Percentiles rank a stretch among this genome's conserved stretches.
Evolutionary conservation across 2,113 vertebrate species (phyloP).

Genomic region (Hippocampus barbouri): DNA sequence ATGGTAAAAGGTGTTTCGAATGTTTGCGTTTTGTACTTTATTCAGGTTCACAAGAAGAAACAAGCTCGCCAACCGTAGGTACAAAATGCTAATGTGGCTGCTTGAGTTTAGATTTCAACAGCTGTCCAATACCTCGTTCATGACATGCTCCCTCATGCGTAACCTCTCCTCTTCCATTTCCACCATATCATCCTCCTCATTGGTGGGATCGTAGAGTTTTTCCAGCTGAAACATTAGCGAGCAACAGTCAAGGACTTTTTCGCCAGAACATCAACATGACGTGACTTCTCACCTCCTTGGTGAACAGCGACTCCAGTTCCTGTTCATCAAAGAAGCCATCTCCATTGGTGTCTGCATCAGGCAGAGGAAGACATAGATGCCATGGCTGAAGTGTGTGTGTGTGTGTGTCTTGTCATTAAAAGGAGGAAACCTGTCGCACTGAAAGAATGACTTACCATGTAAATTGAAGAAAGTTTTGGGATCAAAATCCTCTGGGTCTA

Average conservation of each 20-base stretch:
- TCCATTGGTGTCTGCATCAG: slow-evolving; percentile 83
- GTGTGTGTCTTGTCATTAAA: neutral
- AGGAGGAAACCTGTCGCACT: neutral
- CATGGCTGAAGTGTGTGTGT: neutral
- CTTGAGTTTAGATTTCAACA: too few relatives aligned
- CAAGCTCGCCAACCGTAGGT: neutral
- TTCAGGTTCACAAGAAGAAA: neutral
- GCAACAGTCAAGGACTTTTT: slow-evolving; percentile 1
- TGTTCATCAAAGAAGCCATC: slow-evolving; percentile 95
- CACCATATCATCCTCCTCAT: slow-evolving; percentile 97
- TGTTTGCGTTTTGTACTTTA: neutral
- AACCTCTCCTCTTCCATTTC: slow-evolving; percentile 98
- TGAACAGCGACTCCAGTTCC: slow-evolving; percentile 94
- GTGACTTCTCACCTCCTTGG: slow-evolving; percentile 84
- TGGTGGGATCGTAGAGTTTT: slow-evolving; percentile 93
- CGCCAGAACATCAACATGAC: neutral
- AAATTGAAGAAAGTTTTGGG: slow-evolving; percentile 97
- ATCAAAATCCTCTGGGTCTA: slow-evolving; percentile 95
- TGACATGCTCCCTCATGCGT: slow-evolving; percentile 96
- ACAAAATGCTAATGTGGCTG: neutral
- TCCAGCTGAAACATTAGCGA: slow-evolving; percentile 77
- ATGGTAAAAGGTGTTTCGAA: neutral
- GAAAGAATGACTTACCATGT: slow-evolving; percentile 77
- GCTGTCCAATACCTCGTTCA: slow-evolving; percentile 84
- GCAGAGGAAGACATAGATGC: neutral